These are phyloP conservation scores for Chlamydotis undulata DNA, from an alignment of 2,113 vertebrate species.

Conservation along the genomic window DNA sequence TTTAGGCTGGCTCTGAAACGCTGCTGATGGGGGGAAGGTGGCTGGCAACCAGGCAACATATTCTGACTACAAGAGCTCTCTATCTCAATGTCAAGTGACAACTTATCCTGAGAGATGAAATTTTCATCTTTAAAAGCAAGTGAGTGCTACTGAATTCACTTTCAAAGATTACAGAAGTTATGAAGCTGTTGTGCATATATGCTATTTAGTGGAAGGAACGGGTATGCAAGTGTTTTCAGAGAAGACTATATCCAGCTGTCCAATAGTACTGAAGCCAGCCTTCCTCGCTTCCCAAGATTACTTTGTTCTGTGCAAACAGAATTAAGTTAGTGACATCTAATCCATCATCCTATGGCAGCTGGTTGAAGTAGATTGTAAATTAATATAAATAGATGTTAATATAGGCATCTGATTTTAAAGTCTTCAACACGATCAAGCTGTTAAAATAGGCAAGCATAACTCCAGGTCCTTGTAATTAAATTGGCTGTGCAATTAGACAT, in stretches of 20 bases:
- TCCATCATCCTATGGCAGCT: neutral
- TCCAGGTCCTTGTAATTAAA: neutral
- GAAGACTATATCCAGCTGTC: neutral
- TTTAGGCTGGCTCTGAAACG: neutral
- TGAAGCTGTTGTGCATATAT: neutral
- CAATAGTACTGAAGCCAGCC: neutral
- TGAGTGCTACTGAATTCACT: neutral
- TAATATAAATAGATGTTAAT: neutral
- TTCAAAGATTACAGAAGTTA: neutral
- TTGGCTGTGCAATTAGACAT: neutral
- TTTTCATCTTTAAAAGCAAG: neutral
- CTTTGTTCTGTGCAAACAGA: neutral
- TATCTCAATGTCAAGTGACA: neutral
- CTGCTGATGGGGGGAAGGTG: neutral
- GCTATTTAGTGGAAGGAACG: neutral
- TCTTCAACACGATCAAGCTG: neutral
- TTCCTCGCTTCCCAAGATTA: neutral
- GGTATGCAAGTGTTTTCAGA: neutral
- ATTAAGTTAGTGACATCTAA: neutral
- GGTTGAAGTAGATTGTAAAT: neutral
- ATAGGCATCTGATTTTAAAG: neutral
- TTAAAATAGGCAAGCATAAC: neutral
- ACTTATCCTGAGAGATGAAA: neutral
- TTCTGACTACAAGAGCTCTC: neutral
- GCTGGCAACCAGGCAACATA: neutral